These are phyloP conservation scores for Naso thynnoides DNA, from an alignment of 2,797 vertebrate genomes.

Conservation along the genomic window DNA sequence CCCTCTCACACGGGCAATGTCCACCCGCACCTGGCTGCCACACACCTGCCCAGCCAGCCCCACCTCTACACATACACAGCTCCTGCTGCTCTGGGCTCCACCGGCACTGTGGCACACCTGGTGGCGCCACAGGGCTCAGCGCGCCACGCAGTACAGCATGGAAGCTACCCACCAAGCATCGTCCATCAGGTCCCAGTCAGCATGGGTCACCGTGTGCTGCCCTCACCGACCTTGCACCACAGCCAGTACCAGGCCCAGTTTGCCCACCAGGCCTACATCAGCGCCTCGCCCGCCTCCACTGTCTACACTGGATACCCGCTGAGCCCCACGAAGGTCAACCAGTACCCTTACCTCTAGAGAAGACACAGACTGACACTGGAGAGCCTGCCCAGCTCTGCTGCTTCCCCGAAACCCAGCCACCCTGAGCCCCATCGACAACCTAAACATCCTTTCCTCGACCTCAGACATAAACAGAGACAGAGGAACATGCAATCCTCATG, in stretches of 20 bases:
- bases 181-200: constrained; percentile 98
- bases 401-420: constrained; percentile 50
- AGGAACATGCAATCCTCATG: constrained; percentile 80
- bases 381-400: constrained; percentile 79
- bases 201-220: constrained; percentile 95
- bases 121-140: constrained; percentile 95
- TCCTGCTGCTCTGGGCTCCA: constrained; percentile 93
- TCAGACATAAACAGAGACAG: constrained; percentile 78
- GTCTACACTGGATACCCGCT: constrained; percentile 99
- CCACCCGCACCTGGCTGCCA: constrained; percentile 92
- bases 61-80: constrained; percentile 97
- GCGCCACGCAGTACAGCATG: constrained; percentile 93
- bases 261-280: constrained; percentile 98
- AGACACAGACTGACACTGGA: constrained; percentile 84
- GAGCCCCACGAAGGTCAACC: constrained; percentile 99
- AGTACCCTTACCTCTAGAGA: constrained; percentile 98
- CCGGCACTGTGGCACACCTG: constrained; percentile 95
- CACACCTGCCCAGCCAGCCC: constrained; percentile 94
- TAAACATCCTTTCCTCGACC: constrained; percentile 67
- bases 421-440: constrained; percentile 42
- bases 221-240: constrained; percentile 96
- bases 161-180: constrained; percentile 94
- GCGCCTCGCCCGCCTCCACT: constrained; percentile 96
- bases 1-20: constrained; percentile 92
- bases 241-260: constrained; percentile 98